phyloP scores from a whole-genome alignment of 2,888 invertebrate genomes.

The Idaea straminata region DNA sequence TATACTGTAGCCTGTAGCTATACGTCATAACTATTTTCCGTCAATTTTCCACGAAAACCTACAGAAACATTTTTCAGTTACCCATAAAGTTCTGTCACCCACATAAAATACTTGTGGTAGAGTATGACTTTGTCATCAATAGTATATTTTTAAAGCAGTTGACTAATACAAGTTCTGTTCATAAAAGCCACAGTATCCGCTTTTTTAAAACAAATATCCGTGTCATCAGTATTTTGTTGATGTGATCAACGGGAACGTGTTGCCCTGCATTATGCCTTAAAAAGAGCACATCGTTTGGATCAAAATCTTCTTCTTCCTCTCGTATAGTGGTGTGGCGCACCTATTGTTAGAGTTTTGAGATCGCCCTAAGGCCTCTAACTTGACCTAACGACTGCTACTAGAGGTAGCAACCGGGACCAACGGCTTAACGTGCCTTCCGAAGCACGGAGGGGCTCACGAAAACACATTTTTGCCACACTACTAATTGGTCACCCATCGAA shows the following conservation, averaged over 20 bases:
- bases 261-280: neutral
- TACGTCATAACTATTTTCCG: neutral
- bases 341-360: no score
- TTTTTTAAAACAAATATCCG: slow-evolving; percentile 17
- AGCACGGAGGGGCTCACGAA: no score
- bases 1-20: neutral
- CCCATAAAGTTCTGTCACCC: slow-evolving; percentile 1
- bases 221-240: slow-evolving; percentile 23
- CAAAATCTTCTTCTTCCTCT: no score
- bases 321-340: no score
- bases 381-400: no score
- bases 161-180: slow-evolving; percentile 17
- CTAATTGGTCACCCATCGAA: no score
- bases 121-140: slow-evolving; percentile 3
- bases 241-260: slow-evolving; percentile 8
- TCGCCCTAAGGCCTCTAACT: no score
- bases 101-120: slow-evolving; percentile 5
- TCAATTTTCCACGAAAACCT: neutral
- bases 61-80: neutral
- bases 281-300: no score
- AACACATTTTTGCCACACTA: no score
- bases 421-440: no score
- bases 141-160: slow-evolving; percentile 16
- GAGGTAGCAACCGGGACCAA: no score
- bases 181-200: slow-evolving; percentile 28